A percentile compares a stretch with the other conserved stretches of the same genome.
phyloP scores from a whole-genome alignment of 2,797 vertebrate genomes.

The Gymnocypris eckloni region DNA sequence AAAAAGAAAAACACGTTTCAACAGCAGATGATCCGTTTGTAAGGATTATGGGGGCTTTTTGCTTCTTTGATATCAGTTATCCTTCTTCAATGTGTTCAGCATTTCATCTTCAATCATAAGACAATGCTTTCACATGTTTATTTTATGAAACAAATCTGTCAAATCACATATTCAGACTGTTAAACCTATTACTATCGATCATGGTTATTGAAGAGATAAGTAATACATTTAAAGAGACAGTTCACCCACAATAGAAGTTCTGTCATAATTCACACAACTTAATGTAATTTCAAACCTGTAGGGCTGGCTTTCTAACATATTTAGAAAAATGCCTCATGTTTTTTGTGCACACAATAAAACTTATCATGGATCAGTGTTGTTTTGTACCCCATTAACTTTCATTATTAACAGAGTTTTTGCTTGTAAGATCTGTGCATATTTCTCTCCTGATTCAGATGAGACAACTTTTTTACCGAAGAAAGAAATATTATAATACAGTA shows the following conservation, averaged over 20 bases:
- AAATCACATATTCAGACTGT: neutral
- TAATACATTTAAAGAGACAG: neutral
- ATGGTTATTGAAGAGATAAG: neutral
- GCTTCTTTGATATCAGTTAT: slow-evolving; percentile 11
- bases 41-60: neutral
- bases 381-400: neutral
- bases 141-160: neutral
- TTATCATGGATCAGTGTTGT: neutral
- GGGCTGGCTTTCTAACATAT: neutral
- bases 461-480: neutral
- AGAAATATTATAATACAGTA: neutral
- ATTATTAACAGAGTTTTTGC: neutral
- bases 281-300: neutral
- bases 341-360: neutral
- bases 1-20: neutral
- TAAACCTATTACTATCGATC: neutral
- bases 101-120: neutral
- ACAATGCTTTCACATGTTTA: neutral
- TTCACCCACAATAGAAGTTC: neutral
- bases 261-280: neutral
- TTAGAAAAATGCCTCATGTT: neutral
- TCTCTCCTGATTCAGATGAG: neutral
- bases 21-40: neutral
- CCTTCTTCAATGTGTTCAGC: neutral
- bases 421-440: neutral